Conservation (phyloP, 2,888 invertebrate genomes). For the Scaptomyza flava region DNA sequence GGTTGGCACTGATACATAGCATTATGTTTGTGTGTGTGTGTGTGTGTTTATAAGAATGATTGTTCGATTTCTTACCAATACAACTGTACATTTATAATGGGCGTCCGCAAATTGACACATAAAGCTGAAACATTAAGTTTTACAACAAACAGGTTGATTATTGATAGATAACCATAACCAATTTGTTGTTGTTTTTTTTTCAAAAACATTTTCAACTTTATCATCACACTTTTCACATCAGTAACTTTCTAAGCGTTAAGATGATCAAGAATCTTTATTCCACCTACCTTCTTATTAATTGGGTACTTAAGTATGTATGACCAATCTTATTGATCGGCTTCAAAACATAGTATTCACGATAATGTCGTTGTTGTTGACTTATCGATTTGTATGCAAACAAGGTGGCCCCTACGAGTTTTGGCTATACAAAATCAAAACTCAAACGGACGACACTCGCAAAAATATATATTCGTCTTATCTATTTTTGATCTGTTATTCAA, state of each 20-base stretch:
- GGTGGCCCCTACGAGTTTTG: not conserved
- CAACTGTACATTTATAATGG: constrained; percentile 46
- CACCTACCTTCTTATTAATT: not conserved
- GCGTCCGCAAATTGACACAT: constrained; percentile 66
- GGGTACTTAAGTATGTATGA: not conserved
- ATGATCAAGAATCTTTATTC: not conserved
- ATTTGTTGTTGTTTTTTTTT: constrained; percentile 4
- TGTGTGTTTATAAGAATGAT: constrained; percentile 8
- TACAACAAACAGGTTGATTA: constrained; percentile 18
- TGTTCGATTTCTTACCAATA: constrained; percentile 22
- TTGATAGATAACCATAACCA: constrained; percentile 31
- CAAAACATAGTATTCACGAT: constrained; percentile 35
- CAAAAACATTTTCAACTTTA: not conserved
- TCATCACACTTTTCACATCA: not conserved
- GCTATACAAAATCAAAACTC: constrained; percentile 1
- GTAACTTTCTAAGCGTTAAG: not conserved
- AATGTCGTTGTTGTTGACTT: constrained; percentile 6
- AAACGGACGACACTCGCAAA: not conserved
- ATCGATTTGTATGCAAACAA: constrained; percentile 37
- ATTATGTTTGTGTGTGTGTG: not conserved
- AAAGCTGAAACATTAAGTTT: constrained; percentile 39
- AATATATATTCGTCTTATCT: constrained; percentile 1
- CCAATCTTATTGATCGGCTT: constrained; percentile 7
- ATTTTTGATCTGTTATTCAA: not conserved
- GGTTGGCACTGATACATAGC: constrained; percentile 29